Evolutionary conservation across 64 coral and sea anemone species (phyloP).

Genomic region (Pocillopora verrucosa): DNA sequence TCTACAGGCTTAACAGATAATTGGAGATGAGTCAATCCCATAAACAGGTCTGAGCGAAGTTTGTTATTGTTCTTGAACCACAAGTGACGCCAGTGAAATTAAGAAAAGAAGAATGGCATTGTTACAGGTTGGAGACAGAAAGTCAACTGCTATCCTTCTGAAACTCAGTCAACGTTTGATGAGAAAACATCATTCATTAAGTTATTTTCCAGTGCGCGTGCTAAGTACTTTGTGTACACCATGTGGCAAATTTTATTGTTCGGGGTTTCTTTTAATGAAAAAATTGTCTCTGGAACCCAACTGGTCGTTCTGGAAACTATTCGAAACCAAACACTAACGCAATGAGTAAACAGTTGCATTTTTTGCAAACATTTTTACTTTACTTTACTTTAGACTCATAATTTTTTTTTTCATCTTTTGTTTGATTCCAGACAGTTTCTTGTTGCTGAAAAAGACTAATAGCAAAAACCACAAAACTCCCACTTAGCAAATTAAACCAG

Average conservation of each 20-base stretch:
- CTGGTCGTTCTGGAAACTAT: neutral
- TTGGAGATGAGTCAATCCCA: no score
- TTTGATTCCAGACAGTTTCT: neutral
- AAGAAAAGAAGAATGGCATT: neutral
- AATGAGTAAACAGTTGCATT: neutral
- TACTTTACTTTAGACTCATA: neutral
- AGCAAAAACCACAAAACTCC: neutral
- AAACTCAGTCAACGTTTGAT: neutral
- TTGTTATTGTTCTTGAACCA: neutral
- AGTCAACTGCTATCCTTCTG: no score
- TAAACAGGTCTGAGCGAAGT: neutral
- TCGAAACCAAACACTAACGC: neutral
- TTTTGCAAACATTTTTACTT: neutral
- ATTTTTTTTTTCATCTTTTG: neutral
- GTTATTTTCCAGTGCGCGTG: neutral
- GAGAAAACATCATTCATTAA: neutral
- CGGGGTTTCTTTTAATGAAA: neutral
- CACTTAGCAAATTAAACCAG: slow-evolving; percentile 3
- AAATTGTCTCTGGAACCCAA: neutral
- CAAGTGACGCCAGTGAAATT: neutral
- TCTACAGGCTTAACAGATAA: neutral
- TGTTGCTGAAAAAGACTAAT: neutral
- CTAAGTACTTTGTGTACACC: neutral
- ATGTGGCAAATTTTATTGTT: neutral
- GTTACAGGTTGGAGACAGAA: neutral